A percentile compares a stretch with the other conserved stretches of the same genome.
phyloP scores from a whole-genome alignment of 2,113 vertebrate species.

The Psettodes erumei region DNA sequence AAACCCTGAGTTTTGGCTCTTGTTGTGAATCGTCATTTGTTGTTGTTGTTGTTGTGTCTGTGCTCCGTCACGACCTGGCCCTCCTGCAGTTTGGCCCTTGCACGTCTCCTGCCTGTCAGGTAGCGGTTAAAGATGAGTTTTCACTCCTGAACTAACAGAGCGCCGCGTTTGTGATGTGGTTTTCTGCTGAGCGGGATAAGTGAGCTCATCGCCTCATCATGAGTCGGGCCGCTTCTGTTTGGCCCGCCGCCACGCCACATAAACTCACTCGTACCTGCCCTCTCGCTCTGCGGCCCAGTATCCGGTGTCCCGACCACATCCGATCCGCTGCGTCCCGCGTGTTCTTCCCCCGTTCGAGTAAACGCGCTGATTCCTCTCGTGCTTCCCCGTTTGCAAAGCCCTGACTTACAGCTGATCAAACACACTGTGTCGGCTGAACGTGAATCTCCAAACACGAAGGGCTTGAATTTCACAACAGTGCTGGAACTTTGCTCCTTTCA shows the following conservation, averaged over 20 bases:
- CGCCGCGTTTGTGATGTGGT: too few relatives aligned
- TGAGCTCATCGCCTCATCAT: neutral
- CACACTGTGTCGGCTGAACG: neutral
- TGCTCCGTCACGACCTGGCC: neutral
- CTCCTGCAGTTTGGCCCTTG: slow-evolving; percentile 1
- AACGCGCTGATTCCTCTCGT: slow-evolving; percentile 13
- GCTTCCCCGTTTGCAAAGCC: neutral
- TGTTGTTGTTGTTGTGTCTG: fast-evolving
- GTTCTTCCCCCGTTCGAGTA: neutral
- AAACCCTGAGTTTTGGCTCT: too few relatives aligned
- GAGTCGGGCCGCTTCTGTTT: too few relatives aligned
- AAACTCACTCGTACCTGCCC: neutral
- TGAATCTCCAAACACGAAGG: neutral
- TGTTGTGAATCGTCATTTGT: neutral
- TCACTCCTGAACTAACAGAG: too few relatives aligned
- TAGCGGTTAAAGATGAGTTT: neutral
- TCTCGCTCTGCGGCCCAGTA: neutral
- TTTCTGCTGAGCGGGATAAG: neutral
- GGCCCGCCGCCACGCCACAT: neutral
- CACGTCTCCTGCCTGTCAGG: neutral
- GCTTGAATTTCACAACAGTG: neutral
- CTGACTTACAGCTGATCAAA: slow-evolving; percentile 39
- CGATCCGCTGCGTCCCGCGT: slow-evolving; percentile 28
- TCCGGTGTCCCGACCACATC: slow-evolving; percentile 23
- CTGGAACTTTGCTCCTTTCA: neutral